Evolutionary conservation across 2,888 invertebrate species (phyloP).

Genomic region (Plebejus melissa): DNA sequence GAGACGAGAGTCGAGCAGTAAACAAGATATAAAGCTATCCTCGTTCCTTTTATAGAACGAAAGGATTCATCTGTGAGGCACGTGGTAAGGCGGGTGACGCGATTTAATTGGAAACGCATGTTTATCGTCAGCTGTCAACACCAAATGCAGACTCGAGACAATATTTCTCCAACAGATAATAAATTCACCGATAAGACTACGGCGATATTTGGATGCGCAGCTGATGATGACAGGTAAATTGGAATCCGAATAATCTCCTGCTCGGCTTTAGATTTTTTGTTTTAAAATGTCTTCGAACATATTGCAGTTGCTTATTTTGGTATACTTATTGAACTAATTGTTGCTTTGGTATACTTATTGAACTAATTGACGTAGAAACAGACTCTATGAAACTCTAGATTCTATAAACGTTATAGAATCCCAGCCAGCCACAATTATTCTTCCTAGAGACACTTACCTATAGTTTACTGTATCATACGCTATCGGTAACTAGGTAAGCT

Average conservation of each 20-base stretch:
- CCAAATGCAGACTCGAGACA: constrained; percentile 1
- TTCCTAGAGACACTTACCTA: not conserved
- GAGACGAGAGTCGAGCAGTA: not conserved
- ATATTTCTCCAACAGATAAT: constrained; percentile 18
- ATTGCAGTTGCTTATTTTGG: too few relatives aligned
- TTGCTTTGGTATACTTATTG: too few relatives aligned
- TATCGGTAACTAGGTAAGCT: constrained; percentile 4
- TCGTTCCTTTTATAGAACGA: constrained; percentile 19
- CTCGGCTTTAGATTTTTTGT: too few relatives aligned
- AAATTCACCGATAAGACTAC: constrained; percentile 16
- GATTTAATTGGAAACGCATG: constrained; percentile 14
- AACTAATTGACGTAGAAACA: not conserved
- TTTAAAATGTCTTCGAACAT: too few relatives aligned
- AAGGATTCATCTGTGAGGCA: constrained; percentile 24
- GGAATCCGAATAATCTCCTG: not conserved
- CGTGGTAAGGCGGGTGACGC: constrained; percentile 6
- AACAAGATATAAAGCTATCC: not conserved
- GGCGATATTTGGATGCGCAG: not conserved
- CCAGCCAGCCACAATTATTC: not conserved
- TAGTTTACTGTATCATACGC: not conserved
- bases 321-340: not conserved
- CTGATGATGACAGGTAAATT: constrained; percentile 6
- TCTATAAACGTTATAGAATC: not conserved
- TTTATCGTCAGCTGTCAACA: constrained; percentile 16
- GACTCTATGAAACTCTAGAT: not conserved